Base-by-base conservation (phyloP, 2,888 invertebrate genomes). In the Cordilura impudica region DNA sequence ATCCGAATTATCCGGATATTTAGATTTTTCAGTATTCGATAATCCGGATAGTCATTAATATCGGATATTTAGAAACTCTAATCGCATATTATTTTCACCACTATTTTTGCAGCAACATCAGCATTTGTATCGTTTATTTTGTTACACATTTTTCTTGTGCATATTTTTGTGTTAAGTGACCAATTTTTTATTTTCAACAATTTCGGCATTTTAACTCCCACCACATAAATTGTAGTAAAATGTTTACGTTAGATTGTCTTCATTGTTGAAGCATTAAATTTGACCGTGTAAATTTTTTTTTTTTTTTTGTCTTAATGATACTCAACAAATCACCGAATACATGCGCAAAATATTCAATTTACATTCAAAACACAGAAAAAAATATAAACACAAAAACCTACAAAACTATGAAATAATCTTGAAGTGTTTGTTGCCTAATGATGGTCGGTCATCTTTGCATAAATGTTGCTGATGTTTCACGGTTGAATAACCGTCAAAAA, bases 71-170 rank as follows among this genome's bases (percentile, higher is more conserved):
- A n/a, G n/a, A n/a, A n/a, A n/a, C n/a, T n/a, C n/a, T n/a, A n/a
- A n/a, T n/a, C n/a, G n/a, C n/a, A n/a, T n/a, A n/a, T n/a, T n/a
- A n/a, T n/a, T n/a, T n/a, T n/a, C n/a, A n/a, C n/a, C n/a, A n/a
- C n/a, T n/a, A 26, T 26, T 12, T 39, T 39, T 39, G 2, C n/a
- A n/a, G n/a, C n/a, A 39, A 39, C 35, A 39, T n/a, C n/a, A 39
- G 35, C n/a, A n/a, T 39, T n/a, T 6, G 31, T n/a, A n/a, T 39
- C n/a, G 35, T 39, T 39, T 35, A 4, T 29, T 39, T 39, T 39
- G 35, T 39, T 39, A 39, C 87, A 79, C 26, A 53, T 53, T 18
- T 26, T 26, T 53, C 7, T 53, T 2, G 14, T 26, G 2, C 7
- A 16, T 1, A 58, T 43, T 14, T 39, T 7, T 35, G n/a, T 19